These are phyloP conservation scores for Hypena proboscidalis DNA, from an alignment of 2,888 invertebrate species.

Conservation along the genomic window DNA sequence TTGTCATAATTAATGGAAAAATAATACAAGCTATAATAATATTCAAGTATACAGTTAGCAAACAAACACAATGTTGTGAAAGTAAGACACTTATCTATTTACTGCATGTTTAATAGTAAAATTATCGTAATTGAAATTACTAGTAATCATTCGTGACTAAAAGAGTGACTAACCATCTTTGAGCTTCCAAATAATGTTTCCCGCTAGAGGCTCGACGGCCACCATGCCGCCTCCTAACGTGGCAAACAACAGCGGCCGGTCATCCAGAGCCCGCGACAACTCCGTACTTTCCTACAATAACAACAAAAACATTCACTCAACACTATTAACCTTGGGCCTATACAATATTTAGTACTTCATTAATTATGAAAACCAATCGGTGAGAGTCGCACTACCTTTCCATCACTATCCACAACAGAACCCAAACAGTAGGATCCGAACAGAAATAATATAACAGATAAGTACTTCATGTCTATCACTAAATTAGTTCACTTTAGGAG, in stretches of 20 bases:
- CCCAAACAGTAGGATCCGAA: constrained; percentile 64
- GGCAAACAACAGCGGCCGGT: constrained; percentile 93
- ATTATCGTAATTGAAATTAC: no score
- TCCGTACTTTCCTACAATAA: constrained; percentile 86
- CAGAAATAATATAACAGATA: constrained; percentile 62
- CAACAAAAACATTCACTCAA: constrained; percentile 26
- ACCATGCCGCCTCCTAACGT: constrained; percentile 97
- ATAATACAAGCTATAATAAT: no score
- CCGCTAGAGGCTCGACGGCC: constrained; percentile 94
- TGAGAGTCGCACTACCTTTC: constrained; percentile 63
- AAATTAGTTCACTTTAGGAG: constrained; percentile 32
- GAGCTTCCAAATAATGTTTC: constrained; percentile 95
- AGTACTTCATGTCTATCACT: constrained; percentile 60
- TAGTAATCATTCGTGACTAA: no score
- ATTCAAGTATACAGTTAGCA: no score
- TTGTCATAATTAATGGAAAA: no score
- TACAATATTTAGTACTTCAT: constrained; percentile 19
- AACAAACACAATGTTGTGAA: no score
- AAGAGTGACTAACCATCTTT: constrained; percentile 96
- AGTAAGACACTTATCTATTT: no score
- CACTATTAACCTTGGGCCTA: constrained; percentile 23
- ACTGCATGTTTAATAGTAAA: no score
- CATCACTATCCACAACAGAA: constrained; percentile 62
- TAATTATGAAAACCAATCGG: constrained; percentile 49
- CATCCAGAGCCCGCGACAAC: constrained; percentile 88